A percentile compares a stretch with the other conserved stretches of the same genome.
Evolutionary conservation across 2,113 vertebrate genomes (phyloP).

Genomic region (Istiophorus platypterus): DNA sequence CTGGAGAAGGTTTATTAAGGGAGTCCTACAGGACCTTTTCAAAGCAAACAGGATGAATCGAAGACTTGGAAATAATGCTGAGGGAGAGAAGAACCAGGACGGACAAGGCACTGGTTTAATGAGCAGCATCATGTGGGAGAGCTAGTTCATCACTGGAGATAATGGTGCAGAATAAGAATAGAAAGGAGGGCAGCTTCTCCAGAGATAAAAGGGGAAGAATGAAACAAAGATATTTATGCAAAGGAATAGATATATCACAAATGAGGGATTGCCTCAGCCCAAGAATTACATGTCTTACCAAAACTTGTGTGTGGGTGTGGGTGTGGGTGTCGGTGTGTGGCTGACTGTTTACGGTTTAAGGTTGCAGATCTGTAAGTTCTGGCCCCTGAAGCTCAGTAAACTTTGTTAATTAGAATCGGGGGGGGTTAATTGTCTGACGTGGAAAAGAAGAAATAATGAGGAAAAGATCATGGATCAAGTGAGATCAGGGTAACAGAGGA

Average conservation of each 20-base stretch:
- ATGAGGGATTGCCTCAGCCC: conserved; percentile 21
- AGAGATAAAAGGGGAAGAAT: conserved; percentile 5
- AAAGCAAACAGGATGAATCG: conserved; percentile 69
- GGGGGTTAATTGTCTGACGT: neutral
- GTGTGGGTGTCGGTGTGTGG: too few species aligned
- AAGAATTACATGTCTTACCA: too few species aligned
- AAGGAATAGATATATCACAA: conserved; percentile 42
- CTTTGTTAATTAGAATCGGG: neutral
- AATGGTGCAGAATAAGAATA: conserved; percentile 60
- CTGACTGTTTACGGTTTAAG: conserved; percentile 19
- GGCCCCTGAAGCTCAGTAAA: conserved; percentile 4
- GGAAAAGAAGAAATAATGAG: neutral
- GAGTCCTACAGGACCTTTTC: conserved; percentile 65
- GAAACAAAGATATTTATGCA: conserved; percentile 42
- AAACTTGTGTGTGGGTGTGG: neutral
- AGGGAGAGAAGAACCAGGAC: conserved; percentile 18
- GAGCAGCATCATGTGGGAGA: conserved; percentile 61
- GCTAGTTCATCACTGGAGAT: conserved; percentile 56
- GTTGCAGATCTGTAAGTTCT: conserved; percentile 2
- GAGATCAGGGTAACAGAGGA: neutral
- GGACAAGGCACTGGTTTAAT: conserved; percentile 56
- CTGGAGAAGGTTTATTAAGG: conserved; percentile 33
- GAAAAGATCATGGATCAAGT: neutral
- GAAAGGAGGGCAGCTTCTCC: conserved; percentile 11
- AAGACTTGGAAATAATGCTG: conserved; percentile 21